Evolutionary conservation across 2,113 vertebrate species (phyloP).

Genomic region (Bubalus kerabau): DNA sequence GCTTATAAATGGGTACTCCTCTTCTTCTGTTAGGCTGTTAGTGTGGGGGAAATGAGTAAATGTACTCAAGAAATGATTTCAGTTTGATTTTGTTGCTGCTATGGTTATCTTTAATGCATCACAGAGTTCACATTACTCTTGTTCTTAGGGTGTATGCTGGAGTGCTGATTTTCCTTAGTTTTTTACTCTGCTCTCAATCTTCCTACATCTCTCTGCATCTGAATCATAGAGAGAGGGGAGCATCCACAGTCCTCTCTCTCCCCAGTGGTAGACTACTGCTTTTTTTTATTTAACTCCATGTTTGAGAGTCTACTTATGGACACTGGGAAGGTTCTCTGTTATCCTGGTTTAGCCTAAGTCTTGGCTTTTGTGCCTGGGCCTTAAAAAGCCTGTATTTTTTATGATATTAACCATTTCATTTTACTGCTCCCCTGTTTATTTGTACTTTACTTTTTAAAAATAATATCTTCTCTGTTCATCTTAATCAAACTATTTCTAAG

Average conservation of each 20-base stretch:
- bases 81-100: not conserved
- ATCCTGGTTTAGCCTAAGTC: not conserved
- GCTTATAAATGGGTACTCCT: not conserved
- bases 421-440: not conserved
- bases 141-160: not conserved
- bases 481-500: not conserved
- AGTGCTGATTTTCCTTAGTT: not conserved
- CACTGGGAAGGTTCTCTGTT: not conserved
- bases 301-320: not conserved
- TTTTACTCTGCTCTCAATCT: not conserved
- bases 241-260: not conserved
- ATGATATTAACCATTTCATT: not conserved
- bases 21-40: not conserved
- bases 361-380: not conserved
- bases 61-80: not conserved
- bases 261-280: not conserved
- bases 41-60: not conserved
- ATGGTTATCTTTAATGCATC: not conserved
- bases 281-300: not conserved
- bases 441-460: not conserved
- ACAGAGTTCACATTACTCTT: not conserved
- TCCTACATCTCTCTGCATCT: not conserved
- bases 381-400: not conserved
- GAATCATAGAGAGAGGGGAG: not conserved
- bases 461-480: not conserved